Percentiles rank a stretch among this genome's conserved stretches.
Conservation (phyloP, 2,113 vertebrate genomes). For the Sinocyclocheilus grahami region DNA sequence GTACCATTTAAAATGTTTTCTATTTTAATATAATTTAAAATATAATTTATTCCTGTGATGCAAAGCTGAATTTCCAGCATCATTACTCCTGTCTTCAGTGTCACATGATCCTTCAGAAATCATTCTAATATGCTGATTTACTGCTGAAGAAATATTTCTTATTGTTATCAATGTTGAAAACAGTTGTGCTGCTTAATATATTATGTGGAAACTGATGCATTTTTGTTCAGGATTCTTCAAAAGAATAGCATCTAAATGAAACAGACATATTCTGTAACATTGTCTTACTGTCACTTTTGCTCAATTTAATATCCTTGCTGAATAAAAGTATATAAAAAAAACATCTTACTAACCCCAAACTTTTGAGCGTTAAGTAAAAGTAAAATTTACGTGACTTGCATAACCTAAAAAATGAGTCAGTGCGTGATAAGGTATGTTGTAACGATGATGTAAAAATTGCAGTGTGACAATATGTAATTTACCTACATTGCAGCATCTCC, state of each 20-base stretch:
- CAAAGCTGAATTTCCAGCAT: not conserved
- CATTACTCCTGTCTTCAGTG: not conserved
- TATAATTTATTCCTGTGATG: not conserved
- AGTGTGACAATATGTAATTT: not conserved
- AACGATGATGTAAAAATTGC: not conserved
- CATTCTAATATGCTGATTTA: not conserved
- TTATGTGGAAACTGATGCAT: not conserved
- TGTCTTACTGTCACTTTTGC: not conserved
- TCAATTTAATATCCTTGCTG: no score
- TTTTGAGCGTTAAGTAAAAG: not conserved
- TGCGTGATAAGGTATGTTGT: not conserved
- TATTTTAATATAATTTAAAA: not conserved
- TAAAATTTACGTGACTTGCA: not conserved
- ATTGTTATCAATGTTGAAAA: not conserved
- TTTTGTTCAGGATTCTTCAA: not conserved
- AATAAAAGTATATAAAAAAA: no score
- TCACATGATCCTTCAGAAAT: constrained; percentile 1
- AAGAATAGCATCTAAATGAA: not conserved
- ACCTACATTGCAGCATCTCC: not conserved
- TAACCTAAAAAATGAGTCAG: not conserved
- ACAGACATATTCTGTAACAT: not conserved
- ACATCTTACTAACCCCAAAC: not conserved
- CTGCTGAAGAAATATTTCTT: not conserved
- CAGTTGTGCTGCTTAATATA: not conserved
- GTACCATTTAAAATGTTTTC: not conserved